These are phyloP conservation scores for Murina feae DNA, from an alignment of 2,113 vertebrate genomes.

Conservation along the genomic window DNA sequence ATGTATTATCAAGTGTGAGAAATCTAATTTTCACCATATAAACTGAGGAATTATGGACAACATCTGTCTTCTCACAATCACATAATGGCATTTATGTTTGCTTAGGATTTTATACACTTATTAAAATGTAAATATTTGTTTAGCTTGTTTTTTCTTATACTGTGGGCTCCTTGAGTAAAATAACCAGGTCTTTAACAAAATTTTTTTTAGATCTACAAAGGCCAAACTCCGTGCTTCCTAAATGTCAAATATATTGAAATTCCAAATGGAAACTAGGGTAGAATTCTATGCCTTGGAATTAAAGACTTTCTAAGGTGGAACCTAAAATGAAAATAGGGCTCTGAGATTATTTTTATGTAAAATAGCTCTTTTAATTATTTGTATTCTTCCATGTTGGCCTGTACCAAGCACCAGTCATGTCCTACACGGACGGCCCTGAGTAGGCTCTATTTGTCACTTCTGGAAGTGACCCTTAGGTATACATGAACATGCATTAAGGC, in stretches of 20 bases:
- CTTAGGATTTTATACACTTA: neutral
- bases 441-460: neutral
- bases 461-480: neutral
- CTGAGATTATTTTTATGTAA: neutral
- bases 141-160: neutral
- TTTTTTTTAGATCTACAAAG: neutral
- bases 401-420: neutral
- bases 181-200: neutral
- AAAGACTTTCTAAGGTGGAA: neutral
- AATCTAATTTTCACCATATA: neutral
- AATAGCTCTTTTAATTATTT: neutral
- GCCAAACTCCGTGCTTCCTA: slow-evolving; percentile 9
- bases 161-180: neutral
- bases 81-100: neutral
- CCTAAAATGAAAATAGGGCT: neutral
- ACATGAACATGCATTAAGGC: neutral
- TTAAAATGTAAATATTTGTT: slow-evolving; percentile 5
- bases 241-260: slow-evolving; percentile 18
- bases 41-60: neutral
- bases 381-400: neutral
- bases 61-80: neutral
- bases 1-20: neutral
- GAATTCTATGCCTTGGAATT: slow-evolving; percentile 20
- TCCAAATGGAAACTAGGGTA: neutral
- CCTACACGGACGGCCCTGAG: neutral